Percentiles rank a stretch among this genome's conserved stretches.
These are phyloP conservation scores for Odiellus spinosus DNA, from an alignment of 2,888 invertebrate species.

Conservation along the genomic window DNA sequence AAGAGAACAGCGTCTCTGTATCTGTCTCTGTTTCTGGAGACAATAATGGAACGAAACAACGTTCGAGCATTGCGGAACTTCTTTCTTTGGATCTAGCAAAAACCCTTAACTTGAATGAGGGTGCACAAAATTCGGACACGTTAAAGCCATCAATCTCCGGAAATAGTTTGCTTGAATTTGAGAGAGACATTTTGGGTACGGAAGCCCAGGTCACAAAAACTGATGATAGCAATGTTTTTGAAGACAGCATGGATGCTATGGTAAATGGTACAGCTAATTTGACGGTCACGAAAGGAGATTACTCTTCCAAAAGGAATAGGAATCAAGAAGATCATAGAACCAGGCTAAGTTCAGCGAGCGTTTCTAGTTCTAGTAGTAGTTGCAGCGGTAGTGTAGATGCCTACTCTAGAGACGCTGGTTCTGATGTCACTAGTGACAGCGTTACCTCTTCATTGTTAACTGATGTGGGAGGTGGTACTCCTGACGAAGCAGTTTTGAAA, in stretches of 20 bases:
- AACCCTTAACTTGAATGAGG: conserved; percentile 10
- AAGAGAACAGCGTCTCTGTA: conserved; percentile 8
- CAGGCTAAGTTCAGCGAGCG: conserved; percentile 39
- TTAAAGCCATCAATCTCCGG: conserved; percentile 3
- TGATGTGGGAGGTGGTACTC: too few relatives aligned
- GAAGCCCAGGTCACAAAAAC: too few relatives aligned
- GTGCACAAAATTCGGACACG: conserved; percentile 2
- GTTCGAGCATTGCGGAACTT: conserved; percentile 17
- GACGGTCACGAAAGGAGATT: neutral
- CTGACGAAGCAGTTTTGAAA: too few relatives aligned
- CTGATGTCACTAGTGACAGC: too few relatives aligned
- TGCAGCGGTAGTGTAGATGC: conserved; percentile 7
- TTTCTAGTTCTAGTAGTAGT: conserved; percentile 36
- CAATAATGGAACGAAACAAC: conserved; percentile 4
- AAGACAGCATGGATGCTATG: neutral
- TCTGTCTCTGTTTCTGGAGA: conserved; percentile 4
- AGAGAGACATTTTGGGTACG: conserved; percentile 10
- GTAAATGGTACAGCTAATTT: neutral
- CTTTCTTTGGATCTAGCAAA: conserved; percentile 17
- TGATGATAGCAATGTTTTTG: neutral
- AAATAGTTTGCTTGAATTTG: conserved; percentile 13
- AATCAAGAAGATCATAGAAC: neutral
- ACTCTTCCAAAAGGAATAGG: neutral
- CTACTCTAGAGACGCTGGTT: neutral
- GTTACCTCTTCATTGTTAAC: too few relatives aligned